These are phyloP conservation scores for Salticus scenicus DNA, from an alignment of 2,888 invertebrate species.

Conservation along the genomic window DNA sequence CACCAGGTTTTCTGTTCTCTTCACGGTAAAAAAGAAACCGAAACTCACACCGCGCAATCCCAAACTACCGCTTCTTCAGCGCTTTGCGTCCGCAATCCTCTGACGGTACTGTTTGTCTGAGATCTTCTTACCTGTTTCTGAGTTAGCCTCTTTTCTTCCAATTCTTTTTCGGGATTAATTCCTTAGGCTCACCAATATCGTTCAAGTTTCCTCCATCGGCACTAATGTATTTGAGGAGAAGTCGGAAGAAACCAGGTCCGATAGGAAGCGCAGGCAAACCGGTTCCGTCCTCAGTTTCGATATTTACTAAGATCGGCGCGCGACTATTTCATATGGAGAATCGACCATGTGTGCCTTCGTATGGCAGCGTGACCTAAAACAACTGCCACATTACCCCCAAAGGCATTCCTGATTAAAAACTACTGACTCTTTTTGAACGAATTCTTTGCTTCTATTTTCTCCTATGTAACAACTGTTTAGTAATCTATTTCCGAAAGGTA, in stretches of 20 bases:
- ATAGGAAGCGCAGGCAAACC: background rate
- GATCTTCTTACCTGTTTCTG: too few species aligned
- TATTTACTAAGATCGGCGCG: background rate
- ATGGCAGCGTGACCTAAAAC: constrained; percentile 5
- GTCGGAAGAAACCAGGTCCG: constrained; percentile 1
- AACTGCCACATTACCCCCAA: background rate
- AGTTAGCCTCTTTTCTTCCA: too few species aligned
- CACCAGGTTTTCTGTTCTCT: too few species aligned
- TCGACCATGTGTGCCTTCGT: constrained; percentile 4
- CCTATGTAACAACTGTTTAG: background rate
- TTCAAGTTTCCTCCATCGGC: background rate
- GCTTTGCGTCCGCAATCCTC: too few species aligned
- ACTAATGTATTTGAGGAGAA: background rate
- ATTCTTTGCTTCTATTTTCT: background rate
- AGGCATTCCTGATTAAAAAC: background rate
- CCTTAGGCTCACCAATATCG: background rate
- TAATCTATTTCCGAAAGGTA: background rate
- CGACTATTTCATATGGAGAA: background rate
- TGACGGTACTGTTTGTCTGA: too few species aligned
- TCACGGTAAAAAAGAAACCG: too few species aligned
- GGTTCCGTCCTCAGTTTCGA: background rate
- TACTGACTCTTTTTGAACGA: background rate
- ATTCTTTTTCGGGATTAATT: background rate
- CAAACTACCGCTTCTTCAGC: too few species aligned
- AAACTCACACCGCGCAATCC: too few species aligned